A percentile compares a stretch with the other conserved stretches of the same genome.
These are phyloP conservation scores for Fragum sueziense DNA, from an alignment of 2,888 invertebrate species.

Conservation along the genomic window DNA sequence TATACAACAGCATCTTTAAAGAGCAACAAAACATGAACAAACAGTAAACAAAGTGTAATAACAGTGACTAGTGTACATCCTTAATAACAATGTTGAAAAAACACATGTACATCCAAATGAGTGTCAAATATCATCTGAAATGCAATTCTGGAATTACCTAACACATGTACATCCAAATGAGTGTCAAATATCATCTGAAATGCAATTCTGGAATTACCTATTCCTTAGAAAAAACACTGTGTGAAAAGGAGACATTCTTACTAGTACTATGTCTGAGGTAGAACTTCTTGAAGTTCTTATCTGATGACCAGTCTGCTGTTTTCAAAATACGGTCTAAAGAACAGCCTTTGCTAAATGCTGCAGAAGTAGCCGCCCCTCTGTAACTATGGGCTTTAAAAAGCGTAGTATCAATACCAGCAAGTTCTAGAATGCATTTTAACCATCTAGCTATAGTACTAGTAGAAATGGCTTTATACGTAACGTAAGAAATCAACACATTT, in stretches of 20 bases:
- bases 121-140: too few relatives aligned
- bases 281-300: slow-evolving; percentile 24
- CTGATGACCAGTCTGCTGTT: slow-evolving; percentile 31
- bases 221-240: too few relatives aligned
- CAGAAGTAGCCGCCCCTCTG: slow-evolving; percentile 36
- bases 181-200: too few relatives aligned
- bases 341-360: slow-evolving; percentile 7
- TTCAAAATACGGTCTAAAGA: background rate
- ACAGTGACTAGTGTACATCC: too few relatives aligned
- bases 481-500: slow-evolving; percentile 44
- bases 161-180: too few relatives aligned
- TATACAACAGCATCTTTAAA: too few relatives aligned
- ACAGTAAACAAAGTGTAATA: too few relatives aligned
- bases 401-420: slow-evolving; percentile 35
- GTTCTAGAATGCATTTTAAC: slow-evolving; percentile 27
- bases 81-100: too few relatives aligned
- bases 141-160: too few relatives aligned
- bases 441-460: slow-evolving; percentile 53
- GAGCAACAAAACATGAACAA: too few relatives aligned
- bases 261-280: background rate
- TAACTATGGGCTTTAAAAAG: slow-evolving; percentile 45
- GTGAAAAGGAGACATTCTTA: background rate
- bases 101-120: too few relatives aligned
- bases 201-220: too few relatives aligned
- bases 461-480: slow-evolving; percentile 38